Base-by-base conservation (phyloP, 2,797 vertebrate species). In the Antrozous pallidus region DNA sequence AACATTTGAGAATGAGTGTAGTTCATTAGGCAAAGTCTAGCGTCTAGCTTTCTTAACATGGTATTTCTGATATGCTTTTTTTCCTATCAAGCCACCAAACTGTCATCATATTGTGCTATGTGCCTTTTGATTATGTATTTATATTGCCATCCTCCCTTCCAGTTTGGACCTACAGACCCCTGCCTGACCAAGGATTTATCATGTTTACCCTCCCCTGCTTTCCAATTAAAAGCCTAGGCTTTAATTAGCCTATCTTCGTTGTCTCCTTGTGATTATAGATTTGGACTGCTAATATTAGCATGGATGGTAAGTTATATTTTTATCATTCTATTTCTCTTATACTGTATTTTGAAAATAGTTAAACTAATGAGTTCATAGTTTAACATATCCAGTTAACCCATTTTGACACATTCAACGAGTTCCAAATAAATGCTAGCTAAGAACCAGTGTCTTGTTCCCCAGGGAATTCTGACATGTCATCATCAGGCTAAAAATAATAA, bases 391-490 rank as follows among this genome's bases (percentile, higher is more conserved):
- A 77, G n/a, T 24, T 54, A 77, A 77, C n/a, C 49, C 74, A 77
- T 36, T 75, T 77, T 77, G 33, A 54, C 49, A 54, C n/a, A 54
- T 77, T 77, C 47, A 36, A 51, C 2, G 8, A 36, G 24, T 58
- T 78, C 71, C 65, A 18, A 31, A 13, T 36, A 94, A 80, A 38
- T 56, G 54, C 85, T 47, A 42, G 56, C 63, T 36, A 9, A 77
- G 67, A 54, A 47, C 47, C 6, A 1, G 49, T 31, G 74, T 88
- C 90, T 94, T 88, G 93, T 95, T 56, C 56, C 31, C 47, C n/a
- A 75, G 92, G 36, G n/a, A 88, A 93, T 83, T 77, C 63, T 80
- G 88, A 94, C 47, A 1, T 74, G 93, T 91, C 97, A 67, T 91
- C 97, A 67, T 87, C 79, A 95, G 91, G 28, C 38, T 95, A 56